Evolutionary conservation across 1,140 invertebrate genomes (phyloP).

Genomic region (Bombus balteatus): DNA sequence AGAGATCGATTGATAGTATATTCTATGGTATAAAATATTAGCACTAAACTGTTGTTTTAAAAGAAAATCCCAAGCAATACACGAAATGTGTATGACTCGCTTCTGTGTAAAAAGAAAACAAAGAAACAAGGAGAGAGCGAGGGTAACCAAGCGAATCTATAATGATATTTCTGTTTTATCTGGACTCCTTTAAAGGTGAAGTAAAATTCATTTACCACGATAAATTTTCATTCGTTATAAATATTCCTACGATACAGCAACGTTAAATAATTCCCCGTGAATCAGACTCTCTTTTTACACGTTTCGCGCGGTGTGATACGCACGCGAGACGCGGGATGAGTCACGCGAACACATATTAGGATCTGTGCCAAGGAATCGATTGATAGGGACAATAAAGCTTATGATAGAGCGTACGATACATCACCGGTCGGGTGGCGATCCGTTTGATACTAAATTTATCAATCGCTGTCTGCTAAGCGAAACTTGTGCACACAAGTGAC

Average conservation of each 20-base stretch:
- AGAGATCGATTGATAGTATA: no score
- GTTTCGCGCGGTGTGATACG: background rate
- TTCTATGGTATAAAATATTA: no score
- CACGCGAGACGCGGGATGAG: constrained; percentile 22
- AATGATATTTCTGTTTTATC: background rate
- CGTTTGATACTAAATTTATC: constrained; percentile 33
- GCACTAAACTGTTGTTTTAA: no score
- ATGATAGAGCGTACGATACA: background rate
- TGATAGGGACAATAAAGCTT: constrained; percentile 33
- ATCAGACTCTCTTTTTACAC: background rate
- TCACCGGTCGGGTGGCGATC: constrained; percentile 3
- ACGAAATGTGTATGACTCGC: no score
- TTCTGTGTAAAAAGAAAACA: no score
- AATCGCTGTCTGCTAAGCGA: background rate
- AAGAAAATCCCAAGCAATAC: no score
- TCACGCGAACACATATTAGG: constrained; percentile 35
- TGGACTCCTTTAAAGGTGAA: background rate
- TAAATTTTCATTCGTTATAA: background rate
- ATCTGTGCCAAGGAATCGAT: constrained; percentile 29
- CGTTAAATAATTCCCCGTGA: background rate
- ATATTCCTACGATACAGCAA: background rate
- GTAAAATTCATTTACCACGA: background rate
- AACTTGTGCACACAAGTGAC: background rate
- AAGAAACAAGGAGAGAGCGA: no score
- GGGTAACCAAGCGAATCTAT: no score